Evolutionary conservation across 1,140 invertebrate genomes (phyloP).

Genomic region (Acyrthosiphon pisum): DNA sequence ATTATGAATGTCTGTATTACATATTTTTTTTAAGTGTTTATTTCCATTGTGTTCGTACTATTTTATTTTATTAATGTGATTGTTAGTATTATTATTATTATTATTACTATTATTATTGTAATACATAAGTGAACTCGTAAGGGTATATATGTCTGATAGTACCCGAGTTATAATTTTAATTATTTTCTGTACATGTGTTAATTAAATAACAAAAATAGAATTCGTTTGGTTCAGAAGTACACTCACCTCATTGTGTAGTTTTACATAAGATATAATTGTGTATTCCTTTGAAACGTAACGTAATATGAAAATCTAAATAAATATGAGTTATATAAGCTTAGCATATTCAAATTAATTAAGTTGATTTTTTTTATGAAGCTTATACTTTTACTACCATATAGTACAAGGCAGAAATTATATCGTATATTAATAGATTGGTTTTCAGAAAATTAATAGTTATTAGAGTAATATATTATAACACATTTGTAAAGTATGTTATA

Average conservation of each 20-base stretch:
- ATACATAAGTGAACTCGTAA: background rate
- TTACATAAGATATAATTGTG: background rate
- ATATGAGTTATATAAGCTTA: background rate
- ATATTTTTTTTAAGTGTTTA: background rate
- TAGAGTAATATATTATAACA: background rate
- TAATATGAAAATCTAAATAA: background rate
- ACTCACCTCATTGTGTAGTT: background rate
- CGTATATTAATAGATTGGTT: background rate
- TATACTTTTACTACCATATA: background rate
- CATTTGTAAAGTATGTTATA: background rate
- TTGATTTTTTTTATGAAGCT: background rate
- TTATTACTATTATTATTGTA: background rate
- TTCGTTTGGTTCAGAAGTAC: background rate
- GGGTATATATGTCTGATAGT: background rate
- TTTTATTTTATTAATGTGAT: background rate
- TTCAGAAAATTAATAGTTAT: background rate
- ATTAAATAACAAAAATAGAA: background rate
- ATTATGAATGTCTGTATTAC: conserved; percentile 12
- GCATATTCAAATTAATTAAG: background rate
- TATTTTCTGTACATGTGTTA: background rate
- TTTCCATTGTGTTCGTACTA: background rate
- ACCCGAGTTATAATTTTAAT: conserved; percentile 4
- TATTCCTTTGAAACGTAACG: background rate
- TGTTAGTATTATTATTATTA: background rate
- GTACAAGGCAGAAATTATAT: background rate